Evolutionary conservation across 2,888 invertebrate species (phyloP), one percentile per base, ranked within the genome.

Genomic region (Pachydiplax longipennis): DNA sequence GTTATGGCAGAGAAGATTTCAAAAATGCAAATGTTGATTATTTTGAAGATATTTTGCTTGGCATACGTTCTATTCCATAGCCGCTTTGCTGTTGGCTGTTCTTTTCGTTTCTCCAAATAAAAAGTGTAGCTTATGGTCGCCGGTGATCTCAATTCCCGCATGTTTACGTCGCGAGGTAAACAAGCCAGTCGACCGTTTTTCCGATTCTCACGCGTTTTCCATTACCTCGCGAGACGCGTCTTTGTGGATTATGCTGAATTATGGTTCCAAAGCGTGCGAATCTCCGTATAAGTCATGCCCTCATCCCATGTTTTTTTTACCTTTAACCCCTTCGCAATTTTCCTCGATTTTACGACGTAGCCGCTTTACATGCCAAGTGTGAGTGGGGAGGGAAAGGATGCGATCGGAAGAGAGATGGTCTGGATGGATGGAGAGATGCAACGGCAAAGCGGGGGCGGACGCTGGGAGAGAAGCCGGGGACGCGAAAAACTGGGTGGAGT

Each of bases 401-500:
- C n/a, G 61, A n/a, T n/a, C 37, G 40, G 44, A 22, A 4, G 37
- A 40, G 81, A 37, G 81, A 65, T 8, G 65, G n/a, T 61, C 22
- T 12, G 40, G 37, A n/a, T 18, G 18, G 81, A 18, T 18, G 35
- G 40, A 40, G 44, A n/a, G 81, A 40, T 22, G n/a, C 22, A 81
- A 1, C 37, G 81, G 37, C 22, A 22, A 22, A n/a, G 13, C 48
- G 15, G 0, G 25, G 25, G 37, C 25, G 5, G 25, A 53, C 15
- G 25, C 8, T 12, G 83, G 31, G 58, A 48, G 12, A 31, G 83
- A 25, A 82, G 48, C 53, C 82, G 83, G 35, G 83, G 58, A 83
- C 83, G 83, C 83, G 83, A 83, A 83, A 83, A 83, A 53, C 83
- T 31, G 83, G 83, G 83, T 58, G 83, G 83, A 61, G 83, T 83